Conservation (phyloP, 2,888 invertebrate genomes). For the Ochropleura leucogaster region DNA sequence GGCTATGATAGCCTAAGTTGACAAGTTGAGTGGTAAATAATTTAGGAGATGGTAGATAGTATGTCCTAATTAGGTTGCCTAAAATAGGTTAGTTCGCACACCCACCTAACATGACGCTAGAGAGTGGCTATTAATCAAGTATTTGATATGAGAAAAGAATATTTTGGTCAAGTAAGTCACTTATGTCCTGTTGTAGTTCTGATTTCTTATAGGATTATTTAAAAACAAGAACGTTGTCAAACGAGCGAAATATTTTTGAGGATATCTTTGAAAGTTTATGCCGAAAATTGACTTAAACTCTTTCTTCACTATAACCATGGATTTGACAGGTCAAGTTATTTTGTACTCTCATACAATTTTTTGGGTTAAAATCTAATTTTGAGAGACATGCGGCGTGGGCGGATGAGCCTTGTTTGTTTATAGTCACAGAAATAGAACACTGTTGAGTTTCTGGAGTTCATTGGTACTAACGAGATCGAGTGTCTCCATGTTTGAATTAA, state of each 20-base stretch:
- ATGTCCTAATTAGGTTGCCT: neutral
- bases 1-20: neutral
- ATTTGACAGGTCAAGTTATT: slow-evolving; percentile 28
- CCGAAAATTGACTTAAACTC: slow-evolving; percentile 18
- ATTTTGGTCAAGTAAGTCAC: neutral
- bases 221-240: slow-evolving; percentile 3
- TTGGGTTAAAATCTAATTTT: slow-evolving; percentile 39
- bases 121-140: neutral
- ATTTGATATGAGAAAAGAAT: neutral
- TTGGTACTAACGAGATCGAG: slow-evolving; percentile 32
- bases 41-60: neutral
- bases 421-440: slow-evolving; percentile 40
- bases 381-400: slow-evolving; percentile 29
- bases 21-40: neutral
- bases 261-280: slow-evolving; percentile 21
- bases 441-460: slow-evolving; percentile 35
- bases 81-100: neutral
- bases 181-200: neutral
- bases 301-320: slow-evolving; percentile 15
- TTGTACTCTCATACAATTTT: slow-evolving; percentile 14
- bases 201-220: neutral
- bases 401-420: slow-evolving; percentile 35
- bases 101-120: neutral
- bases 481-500: slow-evolving; percentile 5
- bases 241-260: slow-evolving; percentile 13